phyloP scores from a whole-genome alignment of 2,888 invertebrate species.

The Agrilus mali region DNA sequence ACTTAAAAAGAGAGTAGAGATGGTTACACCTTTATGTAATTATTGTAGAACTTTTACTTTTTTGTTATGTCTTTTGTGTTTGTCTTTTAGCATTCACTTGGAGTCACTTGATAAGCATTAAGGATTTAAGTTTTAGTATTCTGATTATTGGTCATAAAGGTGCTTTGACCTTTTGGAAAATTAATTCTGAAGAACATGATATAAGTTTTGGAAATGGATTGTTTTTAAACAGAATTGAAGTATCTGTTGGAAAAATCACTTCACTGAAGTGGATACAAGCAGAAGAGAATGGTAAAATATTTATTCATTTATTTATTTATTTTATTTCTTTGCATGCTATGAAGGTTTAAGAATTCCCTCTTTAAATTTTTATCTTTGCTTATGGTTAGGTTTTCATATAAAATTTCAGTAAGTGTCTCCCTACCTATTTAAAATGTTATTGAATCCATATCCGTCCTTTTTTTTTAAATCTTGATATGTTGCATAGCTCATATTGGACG shows the following conservation, averaged over 20 bases:
- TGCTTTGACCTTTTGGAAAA: slow-evolving; percentile 23
- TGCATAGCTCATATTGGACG: too few species aligned
- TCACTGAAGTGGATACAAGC: slow-evolving; percentile 22
- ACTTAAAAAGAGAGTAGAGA: slow-evolving; percentile 20
- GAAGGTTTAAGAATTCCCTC: too few species aligned
- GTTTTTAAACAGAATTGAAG: too few species aligned
- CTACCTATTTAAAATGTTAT: too few species aligned
- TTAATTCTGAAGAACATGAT: slow-evolving; percentile 14
- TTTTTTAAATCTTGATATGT: too few species aligned
- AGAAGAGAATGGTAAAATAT: slow-evolving; percentile 14
- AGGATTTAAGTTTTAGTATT: slow-evolving; percentile 16
- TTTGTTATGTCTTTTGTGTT: neutral
- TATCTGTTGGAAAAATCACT: slow-evolving; percentile 14
- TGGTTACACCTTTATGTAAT: slow-evolving; percentile 21
- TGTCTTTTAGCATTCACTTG: slow-evolving; percentile 26
- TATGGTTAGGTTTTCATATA: too few species aligned
- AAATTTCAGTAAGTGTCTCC: too few species aligned
- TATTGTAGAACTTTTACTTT: slow-evolving; percentile 5
- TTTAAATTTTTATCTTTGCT: too few species aligned
- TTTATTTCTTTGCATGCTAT: too few species aligned
- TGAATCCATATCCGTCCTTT: too few species aligned
- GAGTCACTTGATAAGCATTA: slow-evolving; percentile 20
- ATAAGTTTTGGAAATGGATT: slow-evolving; percentile 11
- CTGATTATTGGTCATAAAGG: slow-evolving; percentile 28
- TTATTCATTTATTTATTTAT: too few species aligned